Base-by-base conservation (phyloP, 2,797 vertebrate species). In the Sus cebifrons region DNA sequence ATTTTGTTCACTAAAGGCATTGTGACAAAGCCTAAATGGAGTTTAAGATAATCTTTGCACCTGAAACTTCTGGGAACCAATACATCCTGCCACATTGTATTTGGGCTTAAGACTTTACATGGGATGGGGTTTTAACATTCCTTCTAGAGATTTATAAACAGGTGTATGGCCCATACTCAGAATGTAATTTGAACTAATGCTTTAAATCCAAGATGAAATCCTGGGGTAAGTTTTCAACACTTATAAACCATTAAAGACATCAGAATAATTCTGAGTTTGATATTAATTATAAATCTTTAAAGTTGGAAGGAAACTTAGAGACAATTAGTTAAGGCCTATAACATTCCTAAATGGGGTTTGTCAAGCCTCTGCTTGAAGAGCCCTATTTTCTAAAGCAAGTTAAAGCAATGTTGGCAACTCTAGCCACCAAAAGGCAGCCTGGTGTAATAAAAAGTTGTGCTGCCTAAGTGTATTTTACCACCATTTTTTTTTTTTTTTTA, bases 31-130 rank as follows among this genome's bases (percentile, higher is more conserved):
- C 27, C 32, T 58, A n/a, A 75, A 32, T 13, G 15, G 49, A 18
- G 88, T 91, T 96, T 86, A 73, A 83, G 94, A 73, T 32, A 44
- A 44, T 77, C 56, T 70, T 56, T 64, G 52, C 79, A 84, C 68
- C 44, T 94, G 93, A 87, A 89, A 62, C 83, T 89, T 94, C 56
- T 87, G 92, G 67, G 84, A 94, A 94, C 70, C 13, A 83, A n/a
- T 18, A 32, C 8, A 70, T 73, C 78, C 58, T 68, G 40, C 87
- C 52, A 91, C 75, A 96, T 2, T 70, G 60, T 36, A 74, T 71
- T 52, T 25, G n/a, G 27, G n/a, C 36, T 81, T 67, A 65, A 91
- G 65, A 91, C 36, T 91, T 94, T 6, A 67, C 12, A 65, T 40
- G 20, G 79, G 74, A 70, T 40, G 20, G 79, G 68, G 65, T 86